Conservation (phyloP, 2,888 invertebrate genomes). For the Perizoma flavofasciatum region DNA sequence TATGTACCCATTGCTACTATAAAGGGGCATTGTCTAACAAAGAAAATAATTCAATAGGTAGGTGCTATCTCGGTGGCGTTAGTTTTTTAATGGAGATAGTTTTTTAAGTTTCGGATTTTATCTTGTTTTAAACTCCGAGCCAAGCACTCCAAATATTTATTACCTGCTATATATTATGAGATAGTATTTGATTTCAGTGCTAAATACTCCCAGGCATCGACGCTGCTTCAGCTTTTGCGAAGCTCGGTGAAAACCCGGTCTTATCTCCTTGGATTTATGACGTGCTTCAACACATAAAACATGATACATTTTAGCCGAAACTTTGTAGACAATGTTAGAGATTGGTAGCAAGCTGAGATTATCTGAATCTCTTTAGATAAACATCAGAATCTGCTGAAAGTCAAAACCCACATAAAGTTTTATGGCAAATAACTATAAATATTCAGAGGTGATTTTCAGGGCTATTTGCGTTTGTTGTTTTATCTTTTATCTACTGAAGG, state of each 20-base stretch:
- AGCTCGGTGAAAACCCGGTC: constrained; percentile 18
- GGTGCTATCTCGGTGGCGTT: too few species aligned
- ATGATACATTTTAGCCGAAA: constrained; percentile 27
- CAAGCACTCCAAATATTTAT: too few species aligned
- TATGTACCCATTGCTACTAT: too few species aligned
- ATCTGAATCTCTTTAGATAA: constrained; percentile 11
- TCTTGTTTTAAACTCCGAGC: too few species aligned
- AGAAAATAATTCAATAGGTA: too few species aligned
- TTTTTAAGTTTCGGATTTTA: too few species aligned
- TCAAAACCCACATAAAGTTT: constrained; percentile 15
- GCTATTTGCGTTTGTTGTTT: too few species aligned
- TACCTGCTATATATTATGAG: too few species aligned
- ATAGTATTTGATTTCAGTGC: not conserved
- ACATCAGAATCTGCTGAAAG: constrained; percentile 16
- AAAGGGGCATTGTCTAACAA: too few species aligned
- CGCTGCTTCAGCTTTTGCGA: constrained; percentile 10
- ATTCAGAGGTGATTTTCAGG: too few species aligned
- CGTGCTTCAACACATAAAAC: constrained; percentile 25
- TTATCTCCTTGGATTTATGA: constrained; percentile 24
- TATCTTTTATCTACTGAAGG: too few species aligned
- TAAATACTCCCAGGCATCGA: constrained; percentile 1
- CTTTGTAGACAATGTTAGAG: constrained; percentile 25
- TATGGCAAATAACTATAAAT: not conserved
- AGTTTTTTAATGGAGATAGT: too few species aligned
- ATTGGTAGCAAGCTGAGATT: constrained; percentile 5